These are phyloP conservation scores for Tortricodes alternella DNA, from an alignment of 2,888 invertebrate genomes.

Conservation along the genomic window DNA sequence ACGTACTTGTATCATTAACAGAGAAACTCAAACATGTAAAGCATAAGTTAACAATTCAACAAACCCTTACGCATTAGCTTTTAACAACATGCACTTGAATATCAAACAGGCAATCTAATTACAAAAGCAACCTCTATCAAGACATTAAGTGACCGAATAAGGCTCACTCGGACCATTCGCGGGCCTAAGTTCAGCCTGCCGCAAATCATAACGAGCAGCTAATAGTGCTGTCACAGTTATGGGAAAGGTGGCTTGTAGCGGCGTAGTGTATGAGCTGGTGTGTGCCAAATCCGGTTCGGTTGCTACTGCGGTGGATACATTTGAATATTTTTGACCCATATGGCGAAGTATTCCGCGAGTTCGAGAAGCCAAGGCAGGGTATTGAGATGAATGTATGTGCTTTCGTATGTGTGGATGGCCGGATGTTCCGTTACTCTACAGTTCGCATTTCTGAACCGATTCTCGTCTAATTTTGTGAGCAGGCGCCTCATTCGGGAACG, in stretches of 20 bases:
- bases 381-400: too few relatives aligned
- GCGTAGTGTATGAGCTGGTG: slow-evolving; percentile 44
- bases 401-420: too few relatives aligned
- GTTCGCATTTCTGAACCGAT: too few relatives aligned
- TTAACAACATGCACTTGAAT: slow-evolving; percentile 12
- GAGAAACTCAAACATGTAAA: background rate
- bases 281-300: slow-evolving; percentile 36
- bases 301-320: slow-evolving; percentile 8
- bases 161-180: slow-evolving; percentile 25
- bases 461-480: too few relatives aligned
- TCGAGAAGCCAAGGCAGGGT: too few relatives aligned
- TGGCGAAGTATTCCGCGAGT: too few relatives aligned
- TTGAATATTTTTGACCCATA: slow-evolving; percentile 20
- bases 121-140: slow-evolving; percentile 24
- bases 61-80: background rate
- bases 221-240: slow-evolving; percentile 51
- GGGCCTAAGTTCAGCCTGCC: slow-evolving; percentile 25
- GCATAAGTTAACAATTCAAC: background rate
- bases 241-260: slow-evolving; percentile 46
- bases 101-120: slow-evolving; percentile 18
- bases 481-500: too few relatives aligned
- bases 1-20: too few relatives aligned
- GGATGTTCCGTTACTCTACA: too few relatives aligned
- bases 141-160: slow-evolving; percentile 30
- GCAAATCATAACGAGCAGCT: slow-evolving; percentile 40